phyloP scores from a whole-genome alignment of 2,888 invertebrate species.

The Acanthosepion esculentum region DNA sequence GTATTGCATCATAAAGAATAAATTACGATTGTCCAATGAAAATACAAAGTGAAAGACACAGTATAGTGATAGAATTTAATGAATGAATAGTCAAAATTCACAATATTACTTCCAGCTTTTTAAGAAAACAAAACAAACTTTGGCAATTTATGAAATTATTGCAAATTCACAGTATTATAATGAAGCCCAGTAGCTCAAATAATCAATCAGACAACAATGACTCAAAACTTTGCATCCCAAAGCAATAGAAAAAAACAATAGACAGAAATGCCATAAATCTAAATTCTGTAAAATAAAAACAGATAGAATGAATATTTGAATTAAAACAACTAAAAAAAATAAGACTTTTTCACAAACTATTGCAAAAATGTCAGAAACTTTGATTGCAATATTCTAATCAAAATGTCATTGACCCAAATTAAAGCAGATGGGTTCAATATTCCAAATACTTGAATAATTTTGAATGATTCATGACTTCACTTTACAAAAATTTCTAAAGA shows the following conservation, averaged over 20 bases:
- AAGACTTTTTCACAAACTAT: not conserved
- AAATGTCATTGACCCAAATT: not conserved
- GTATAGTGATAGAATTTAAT: not conserved
- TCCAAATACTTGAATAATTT: not conserved
- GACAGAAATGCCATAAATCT: not conserved
- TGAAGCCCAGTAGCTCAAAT: not conserved
- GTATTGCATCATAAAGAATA: not conserved
- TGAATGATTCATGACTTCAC: not conserved
- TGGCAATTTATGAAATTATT: not conserved
- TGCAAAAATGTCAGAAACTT: not conserved
- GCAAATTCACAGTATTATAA: not conserved
- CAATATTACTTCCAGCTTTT: not conserved
- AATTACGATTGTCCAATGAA: not conserved
- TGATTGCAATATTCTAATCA: not conserved
- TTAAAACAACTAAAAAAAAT: not conserved
- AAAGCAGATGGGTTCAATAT: not conserved
- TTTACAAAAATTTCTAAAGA: not conserved
- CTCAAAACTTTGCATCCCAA: not conserved
- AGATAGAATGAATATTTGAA: not conserved
- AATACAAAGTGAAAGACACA: not conserved
- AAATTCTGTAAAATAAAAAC: not conserved
- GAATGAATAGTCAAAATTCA: not conserved
- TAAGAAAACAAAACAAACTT: not conserved
- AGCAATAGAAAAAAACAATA: not conserved
- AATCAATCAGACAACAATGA: not conserved